phyloP scores from a whole-genome alignment of 2,888 invertebrate species.

The Acleris emargana region DNA sequence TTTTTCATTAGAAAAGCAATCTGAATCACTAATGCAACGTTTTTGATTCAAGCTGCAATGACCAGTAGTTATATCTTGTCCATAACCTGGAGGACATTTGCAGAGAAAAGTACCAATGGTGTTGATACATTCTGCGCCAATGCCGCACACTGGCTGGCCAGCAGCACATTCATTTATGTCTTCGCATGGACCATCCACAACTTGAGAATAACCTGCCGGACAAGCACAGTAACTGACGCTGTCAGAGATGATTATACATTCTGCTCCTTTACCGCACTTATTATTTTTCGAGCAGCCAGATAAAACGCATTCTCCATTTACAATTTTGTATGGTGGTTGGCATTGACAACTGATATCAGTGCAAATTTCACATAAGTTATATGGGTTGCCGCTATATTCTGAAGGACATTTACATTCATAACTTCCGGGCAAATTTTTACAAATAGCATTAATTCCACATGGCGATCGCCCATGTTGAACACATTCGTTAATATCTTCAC shows the following conservation, averaged over 20 bases:
- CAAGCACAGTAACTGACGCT: conserved; percentile 97
- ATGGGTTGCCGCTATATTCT: conserved; percentile 95
- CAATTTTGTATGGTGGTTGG: conserved; percentile 93
- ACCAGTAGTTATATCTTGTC: conserved; percentile 92
- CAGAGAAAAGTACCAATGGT: conserved; percentile 90
- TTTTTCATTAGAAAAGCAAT: conserved; percentile 93
- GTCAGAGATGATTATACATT: conserved; percentile 94
- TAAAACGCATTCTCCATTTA: conserved; percentile 92
- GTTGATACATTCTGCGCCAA: conserved; percentile 94
- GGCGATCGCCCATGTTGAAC: conserved; percentile 89
- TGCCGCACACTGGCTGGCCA: conserved; percentile 90
- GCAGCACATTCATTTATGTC: conserved; percentile 94
- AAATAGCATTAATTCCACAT: conserved; percentile 94
- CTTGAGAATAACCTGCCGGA: conserved; percentile 92
- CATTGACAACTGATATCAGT: conserved; percentile 93
- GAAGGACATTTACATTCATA: conserved; percentile 96
- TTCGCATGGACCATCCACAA: conserved; percentile 90
- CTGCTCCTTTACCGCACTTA: conserved; percentile 93
- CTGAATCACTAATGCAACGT: conserved; percentile 91
- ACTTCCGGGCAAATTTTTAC: conserved; percentile 96
- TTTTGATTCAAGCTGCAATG: conserved; percentile 93
- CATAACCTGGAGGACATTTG: conserved; percentile 91
- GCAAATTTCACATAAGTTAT: conserved; percentile 93
- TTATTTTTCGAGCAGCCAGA: conserved; percentile 92
- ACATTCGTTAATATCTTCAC: conserved; percentile 95